Evolutionary conservation across 2,888 invertebrate genomes (phyloP), one percentile per base, ranked within the genome.

Genomic region (Phlogophora meticulosa): DNA sequence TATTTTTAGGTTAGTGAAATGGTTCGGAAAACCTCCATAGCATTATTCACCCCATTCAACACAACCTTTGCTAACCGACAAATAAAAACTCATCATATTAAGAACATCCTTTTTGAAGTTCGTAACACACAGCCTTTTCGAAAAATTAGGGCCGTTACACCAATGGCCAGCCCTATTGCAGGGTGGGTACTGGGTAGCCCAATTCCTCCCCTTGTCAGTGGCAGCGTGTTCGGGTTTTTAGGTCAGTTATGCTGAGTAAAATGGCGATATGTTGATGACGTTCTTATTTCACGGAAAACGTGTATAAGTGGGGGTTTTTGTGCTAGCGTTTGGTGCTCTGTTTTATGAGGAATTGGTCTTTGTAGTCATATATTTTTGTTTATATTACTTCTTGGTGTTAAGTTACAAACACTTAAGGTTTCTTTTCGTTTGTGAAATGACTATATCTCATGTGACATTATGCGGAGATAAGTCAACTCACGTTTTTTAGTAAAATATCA

Each of bases 161-260:
- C 49, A 72, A 51, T 59, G 40, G 46, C 2, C 53, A 59, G 22
- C 61, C 60, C 58, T 51, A 36, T 51, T 20, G 28, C 11, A 34
- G 77, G 62, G 72, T 22, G 42, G 60, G 63, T 68, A 66, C 67
- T 22, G 42, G 60, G 63, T 68, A 66, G 58, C 68, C 72, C 75
- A 76, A 73, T 52, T 64, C 61, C 67, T 57, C 68, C 61, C 76
- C 72, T 66, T 77, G 77, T 76, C 80, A 76, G 66, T 57, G 46
- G 68, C 73, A 62, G 61, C 57, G 72, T 67, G 68, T 78, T 81
- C 72, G 78, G 78, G 87, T 88, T 91, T 91, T 88, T 89, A 87
- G 89, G 88, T 89, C 90, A 89, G 85, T 88, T 86, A 85, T 86
- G 83, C 76, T 61, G 52, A 63, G 65, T 75, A 62, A 71, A 69